Evolutionary conservation across 2,888 invertebrate species (phyloP), one percentile per base, ranked within the genome.

Genomic region (Gymnosoma rotundatum): DNA sequence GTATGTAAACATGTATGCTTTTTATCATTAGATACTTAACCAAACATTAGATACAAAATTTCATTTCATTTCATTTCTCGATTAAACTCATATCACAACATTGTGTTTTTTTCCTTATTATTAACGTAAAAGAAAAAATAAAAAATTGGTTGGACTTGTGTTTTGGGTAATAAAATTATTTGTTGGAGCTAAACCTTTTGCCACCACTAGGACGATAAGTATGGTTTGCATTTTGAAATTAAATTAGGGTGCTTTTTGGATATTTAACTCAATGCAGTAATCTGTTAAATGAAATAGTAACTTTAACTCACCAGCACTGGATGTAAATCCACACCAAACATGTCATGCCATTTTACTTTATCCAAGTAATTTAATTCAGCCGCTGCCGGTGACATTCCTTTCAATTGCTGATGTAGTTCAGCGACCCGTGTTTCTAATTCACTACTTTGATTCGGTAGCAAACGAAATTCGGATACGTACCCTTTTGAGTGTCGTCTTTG

Each of bases 321-420:
- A 93, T 99, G 98, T 88, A 98, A 94, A 93, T 99, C 98, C 66
- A 98, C 98, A 69, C 99, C 99, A 91, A 98, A 99, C 97, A 98
- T 98, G 92, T 99, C 98, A 90, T 98, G 94, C 98, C 98, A 98
- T 94, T 98, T 98, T 88, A 98, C 97, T 94, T 98, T 98, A 93
- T 99, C 98, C 92, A 99, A 94, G 93, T 97, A 99, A 93, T 96
- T 97, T 89, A 98, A 94, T 93, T 99, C 98, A 48, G 98, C 98
- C 88, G 97, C 95, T 74, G 98, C 96, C 83, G 98, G 98, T 85
- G 92, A 90, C 92, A 93, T 92, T 84, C 92, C 92, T 88, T 96
- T 95, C 80, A 98, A 94, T 87, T 96, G 96, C 92, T 97, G 96
- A 92, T 99, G 98, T 88, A 98, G 94, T 89, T 97, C 97, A 52